Base-by-base conservation (phyloP, 2,797 vertebrate species). In the Streptopelia turtur region DNA sequence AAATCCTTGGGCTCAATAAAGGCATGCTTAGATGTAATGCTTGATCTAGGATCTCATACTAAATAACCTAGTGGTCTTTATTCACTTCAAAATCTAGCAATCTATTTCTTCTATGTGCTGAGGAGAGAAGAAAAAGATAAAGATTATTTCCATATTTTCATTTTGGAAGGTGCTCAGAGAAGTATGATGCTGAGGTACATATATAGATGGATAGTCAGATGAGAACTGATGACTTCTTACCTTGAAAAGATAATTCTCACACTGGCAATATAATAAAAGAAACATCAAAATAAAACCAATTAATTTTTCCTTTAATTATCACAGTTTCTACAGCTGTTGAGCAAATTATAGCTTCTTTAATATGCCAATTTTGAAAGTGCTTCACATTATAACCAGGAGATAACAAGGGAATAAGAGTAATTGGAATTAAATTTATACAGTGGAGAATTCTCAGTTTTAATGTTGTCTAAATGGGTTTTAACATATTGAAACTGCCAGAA, bases 381-480 rank as follows among this genome's bases (percentile, higher is more conserved):
- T 97, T 97, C 89, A 95, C 89, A 93, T 97, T 97, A 94, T 78
- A 97, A 87, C 70, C 80, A 92, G 66, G 81, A 96, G 87, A 97
- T 97, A 96, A 92, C 95, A 95, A 96, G 95, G 75, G 87, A 97
- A 88, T 95, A 93, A 88, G 83, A 91, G 87, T 97, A 97, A 97
- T 94, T 97, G 91, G 94, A 98, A 97, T 96, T 97, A 96, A 97
- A 97, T 97, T 96, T 96, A 96, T 96, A 94, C 49, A 70, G 79
- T 91, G 75, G 84, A 96, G 78, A 96, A 95, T 96, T 97, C 94
- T 93, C 63, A 55, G 91, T 96, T 95, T 96, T 93, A 94, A 91
- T 96, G 89, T 96, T 97, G 91, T 96, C 95, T 97, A 98, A 98
- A 97, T 97, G 95, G 59, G 31, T 91, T 97, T 89, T 96, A 96